Base-by-base conservation (phyloP, 2,888 invertebrate species). In the Stenotaenia linearis region DNA sequence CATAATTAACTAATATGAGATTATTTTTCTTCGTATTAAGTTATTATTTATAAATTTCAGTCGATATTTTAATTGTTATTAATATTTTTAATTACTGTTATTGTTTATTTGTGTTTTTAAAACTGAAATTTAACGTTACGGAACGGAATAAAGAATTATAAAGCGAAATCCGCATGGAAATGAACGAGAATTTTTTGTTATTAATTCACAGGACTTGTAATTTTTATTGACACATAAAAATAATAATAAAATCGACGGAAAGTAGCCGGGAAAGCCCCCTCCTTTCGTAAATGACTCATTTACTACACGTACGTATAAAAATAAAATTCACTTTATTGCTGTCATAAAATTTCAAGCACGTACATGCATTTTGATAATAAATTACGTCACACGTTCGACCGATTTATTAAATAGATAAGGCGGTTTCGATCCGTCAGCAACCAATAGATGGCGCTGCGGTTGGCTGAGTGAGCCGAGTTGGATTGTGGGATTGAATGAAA, bases 401-500 rank as follows among this genome's bases (percentile, higher is more conserved):
- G n/a, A n/a, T n/a, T n/a, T n/a, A n/a, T n/a, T n/a, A n/a, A n/a
- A 2, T 15, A 18, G 18, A 2, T 4, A 18, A 2, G 18, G 56
- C n/a, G n/a, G n/a, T 15, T 56, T 18, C n/a, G 18, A 56, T 77
- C 37, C 18, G 18, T 1, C 10, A 74, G 80, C n/a, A 32, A 28
- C 10, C 77, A 80, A 32, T 23, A 80, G 79, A 37, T 80, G 77
- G 30, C 45, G 79, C 56, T 28, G 50, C 77, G 77, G 40, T 79
- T 79, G 45, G 28, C 37, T 75, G 76, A 21, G 61, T 32, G 79
- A 76, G 79, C 79, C 79, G 83, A 81, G 82, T 79, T 82, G 85
- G 81, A 83, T 83, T 83, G 81, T 85, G 85, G 86, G 85, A 82
- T 84, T 82, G 83, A 82, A 83, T 84, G 84, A 84, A 84, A 56